Evolutionary conservation across 1,140 invertebrate species (phyloP).

Genomic region (Phymorhynchus buccinoides): DNA sequence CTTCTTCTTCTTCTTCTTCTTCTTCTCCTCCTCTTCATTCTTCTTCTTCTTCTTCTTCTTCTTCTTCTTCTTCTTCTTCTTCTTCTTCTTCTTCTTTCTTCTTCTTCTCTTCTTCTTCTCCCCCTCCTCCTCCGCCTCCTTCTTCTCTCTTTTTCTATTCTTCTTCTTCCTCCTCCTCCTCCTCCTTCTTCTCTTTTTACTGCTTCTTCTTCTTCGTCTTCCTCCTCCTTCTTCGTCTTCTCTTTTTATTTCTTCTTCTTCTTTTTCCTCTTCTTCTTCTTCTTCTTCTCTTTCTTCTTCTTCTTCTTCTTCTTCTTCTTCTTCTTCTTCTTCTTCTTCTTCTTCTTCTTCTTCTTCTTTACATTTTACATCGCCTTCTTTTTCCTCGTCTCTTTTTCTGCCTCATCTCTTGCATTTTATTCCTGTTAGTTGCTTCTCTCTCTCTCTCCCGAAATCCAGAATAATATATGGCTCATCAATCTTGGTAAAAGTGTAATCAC

Average conservation of each 20-base stretch:
- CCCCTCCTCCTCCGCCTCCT: not conserved
- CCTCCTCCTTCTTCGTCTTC: not conserved
- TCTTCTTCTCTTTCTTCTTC: not conserved
- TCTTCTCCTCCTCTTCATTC: not conserved
- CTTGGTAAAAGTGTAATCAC: too few species aligned
- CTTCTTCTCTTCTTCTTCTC: not conserved
- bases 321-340: slow-evolving; percentile 5
- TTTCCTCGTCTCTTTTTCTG: slow-evolving; percentile 5
- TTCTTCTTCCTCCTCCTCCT: not conserved
- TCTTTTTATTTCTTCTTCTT: slow-evolving; percentile 18
- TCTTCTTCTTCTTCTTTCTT: not conserved
- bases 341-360: slow-evolving; percentile 6
- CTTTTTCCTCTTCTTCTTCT: not conserved
- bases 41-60: not conserved
- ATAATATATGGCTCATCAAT: too few species aligned
- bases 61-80: not conserved
- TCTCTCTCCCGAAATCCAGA: too few species aligned
- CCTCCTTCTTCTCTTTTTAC: not conserved
- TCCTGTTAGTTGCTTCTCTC: not conserved
- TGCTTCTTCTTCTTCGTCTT: slow-evolving; percentile 1
- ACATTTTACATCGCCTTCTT: not conserved
- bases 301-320: slow-evolving; percentile 15
- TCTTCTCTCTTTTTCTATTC: not conserved
- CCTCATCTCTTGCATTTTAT: not conserved
- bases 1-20: not conserved